Evolutionary conservation across 2,797 vertebrate species (phyloP).

Genomic region (Gallirallus australis): DNA sequence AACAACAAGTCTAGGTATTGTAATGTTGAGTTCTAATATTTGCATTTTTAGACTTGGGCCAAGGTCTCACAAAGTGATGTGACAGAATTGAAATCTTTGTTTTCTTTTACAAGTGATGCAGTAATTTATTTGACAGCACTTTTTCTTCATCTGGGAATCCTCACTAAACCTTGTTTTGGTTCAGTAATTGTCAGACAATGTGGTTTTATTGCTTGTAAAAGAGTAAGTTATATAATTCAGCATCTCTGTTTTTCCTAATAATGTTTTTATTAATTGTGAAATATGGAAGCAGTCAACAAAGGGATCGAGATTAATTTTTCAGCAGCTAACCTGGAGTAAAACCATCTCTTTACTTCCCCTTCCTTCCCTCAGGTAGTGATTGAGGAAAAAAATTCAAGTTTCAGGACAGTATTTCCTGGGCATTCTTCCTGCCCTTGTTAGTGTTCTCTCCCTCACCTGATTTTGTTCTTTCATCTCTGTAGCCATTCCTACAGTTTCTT

Average conservation of each 20-base stretch:
- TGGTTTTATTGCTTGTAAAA: neutral
- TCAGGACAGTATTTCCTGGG: neutral
- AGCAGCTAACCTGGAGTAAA: neutral
- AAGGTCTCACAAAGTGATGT: neutral
- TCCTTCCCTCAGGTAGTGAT: neutral
- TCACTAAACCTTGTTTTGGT: neutral
- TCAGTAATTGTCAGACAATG: neutral
- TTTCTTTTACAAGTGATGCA: neutral
- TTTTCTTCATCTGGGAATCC: neutral
- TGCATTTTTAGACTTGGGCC: neutral
- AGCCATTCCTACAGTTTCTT: neutral
- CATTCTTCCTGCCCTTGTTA: neutral
- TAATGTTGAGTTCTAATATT: neutral
- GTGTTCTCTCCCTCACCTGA: neutral
- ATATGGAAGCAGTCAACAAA: neutral
- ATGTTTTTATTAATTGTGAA: neutral
- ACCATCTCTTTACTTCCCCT: neutral
- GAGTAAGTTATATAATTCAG: neutral
- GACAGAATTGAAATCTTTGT: neutral
- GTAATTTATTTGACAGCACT: neutral
- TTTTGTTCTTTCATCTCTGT: neutral
- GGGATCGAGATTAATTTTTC: neutral
- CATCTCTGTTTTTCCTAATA: neutral
- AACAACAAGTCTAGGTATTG: neutral
- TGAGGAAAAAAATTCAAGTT: neutral